phyloP scores from a whole-genome alignment of 2,888 invertebrate genomes.

The Hartigia nigra region DNA sequence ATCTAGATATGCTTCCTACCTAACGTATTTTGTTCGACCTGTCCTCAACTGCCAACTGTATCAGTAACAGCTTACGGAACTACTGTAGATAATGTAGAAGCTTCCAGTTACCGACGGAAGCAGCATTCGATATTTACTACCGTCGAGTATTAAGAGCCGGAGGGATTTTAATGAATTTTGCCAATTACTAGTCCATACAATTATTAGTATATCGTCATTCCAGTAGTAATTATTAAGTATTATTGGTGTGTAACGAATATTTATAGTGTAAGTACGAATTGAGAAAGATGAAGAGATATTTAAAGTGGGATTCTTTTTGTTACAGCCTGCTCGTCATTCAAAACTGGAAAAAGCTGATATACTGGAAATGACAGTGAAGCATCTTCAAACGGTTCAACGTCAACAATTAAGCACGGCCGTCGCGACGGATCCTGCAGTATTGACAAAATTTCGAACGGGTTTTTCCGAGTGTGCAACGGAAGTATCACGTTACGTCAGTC shows the following conservation, averaged over 20 bases:
- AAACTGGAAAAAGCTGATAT: conserved; percentile 97
- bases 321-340: conserved; percentile 90
- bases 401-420: conserved; percentile 87
- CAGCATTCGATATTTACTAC: background rate
- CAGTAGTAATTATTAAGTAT: background rate
- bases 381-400: conserved; percentile 88
- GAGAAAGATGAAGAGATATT: background rate
- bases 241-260: background rate
- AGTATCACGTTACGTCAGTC: conserved; percentile 77
- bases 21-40: background rate
- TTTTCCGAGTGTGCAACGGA: conserved; percentile 91
- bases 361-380: conserved; percentile 93
- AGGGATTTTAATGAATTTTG: background rate
- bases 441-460: conserved; percentile 87
- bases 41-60: background rate
- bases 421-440: conserved; percentile 84
- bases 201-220: background rate
- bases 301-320: conserved; percentile 46
- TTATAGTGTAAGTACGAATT: background rate
- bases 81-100: background rate
- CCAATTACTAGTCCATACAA: background rate
- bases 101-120: background rate
- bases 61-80: background rate
- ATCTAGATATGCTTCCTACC: background rate
- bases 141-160: background rate